Evolutionary conservation across 2,888 invertebrate species (phyloP).

Genomic region (Uropetala carovei): DNA sequence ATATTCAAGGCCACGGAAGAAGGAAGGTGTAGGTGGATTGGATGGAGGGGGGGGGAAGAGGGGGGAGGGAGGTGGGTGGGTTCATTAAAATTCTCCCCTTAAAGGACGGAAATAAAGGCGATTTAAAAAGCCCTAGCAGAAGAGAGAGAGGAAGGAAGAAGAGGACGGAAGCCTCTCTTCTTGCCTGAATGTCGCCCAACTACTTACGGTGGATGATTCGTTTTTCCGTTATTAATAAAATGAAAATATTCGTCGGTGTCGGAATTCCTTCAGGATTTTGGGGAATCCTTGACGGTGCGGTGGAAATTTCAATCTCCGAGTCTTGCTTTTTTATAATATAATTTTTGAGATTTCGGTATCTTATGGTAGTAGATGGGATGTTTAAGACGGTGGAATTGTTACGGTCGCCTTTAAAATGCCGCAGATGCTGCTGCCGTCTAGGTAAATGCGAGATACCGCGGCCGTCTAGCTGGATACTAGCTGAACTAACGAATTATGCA

Average conservation of each 20-base stretch:
- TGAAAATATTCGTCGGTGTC: background rate
- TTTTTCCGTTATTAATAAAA: too few relatives aligned
- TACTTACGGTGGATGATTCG: too few relatives aligned
- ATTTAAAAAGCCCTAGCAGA: background rate
- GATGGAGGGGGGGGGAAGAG: background rate
- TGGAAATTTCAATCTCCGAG: background rate
- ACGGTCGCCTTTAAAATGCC: too few relatives aligned
- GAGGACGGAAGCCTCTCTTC: too few relatives aligned
- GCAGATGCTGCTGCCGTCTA: too few relatives aligned
- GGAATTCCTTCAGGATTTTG: background rate
- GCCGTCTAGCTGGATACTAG: too few relatives aligned
- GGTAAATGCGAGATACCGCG: too few relatives aligned
- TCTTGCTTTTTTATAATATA: background rate
- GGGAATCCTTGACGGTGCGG: background rate
- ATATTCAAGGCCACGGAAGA: slow-evolving; percentile 12
- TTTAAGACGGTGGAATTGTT: background rate
- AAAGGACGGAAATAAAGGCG: slow-evolving; percentile 41
- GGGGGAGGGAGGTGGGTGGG: background rate
- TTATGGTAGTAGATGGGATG: background rate
- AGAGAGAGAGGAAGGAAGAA: background rate
- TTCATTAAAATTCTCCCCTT: slow-evolving; percentile 43
- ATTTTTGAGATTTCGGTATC: background rate
- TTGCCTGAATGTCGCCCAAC: too few relatives aligned
- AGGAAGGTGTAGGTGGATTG: background rate
- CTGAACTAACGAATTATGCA: too few relatives aligned